These are phyloP conservation scores for Esperia sulphurella DNA, from an alignment of 2,888 invertebrate genomes.

Conservation along the genomic window DNA sequence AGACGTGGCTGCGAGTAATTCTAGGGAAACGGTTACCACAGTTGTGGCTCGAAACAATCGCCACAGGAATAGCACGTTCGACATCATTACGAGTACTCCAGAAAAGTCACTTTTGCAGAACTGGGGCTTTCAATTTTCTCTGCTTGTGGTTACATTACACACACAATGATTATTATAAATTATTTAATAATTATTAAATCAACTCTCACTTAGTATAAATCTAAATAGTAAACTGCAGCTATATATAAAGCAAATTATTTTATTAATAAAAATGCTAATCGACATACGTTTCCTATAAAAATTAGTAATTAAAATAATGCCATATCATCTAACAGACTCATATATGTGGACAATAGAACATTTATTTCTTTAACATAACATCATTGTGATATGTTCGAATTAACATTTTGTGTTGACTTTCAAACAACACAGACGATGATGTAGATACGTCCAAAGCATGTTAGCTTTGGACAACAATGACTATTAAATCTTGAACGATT, in stretches of 20 bases:
- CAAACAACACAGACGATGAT: conserved; percentile 43
- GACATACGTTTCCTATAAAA: too few relatives aligned
- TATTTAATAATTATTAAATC: too few relatives aligned
- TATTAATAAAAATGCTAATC: too few relatives aligned
- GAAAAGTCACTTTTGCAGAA: conserved; percentile 11
- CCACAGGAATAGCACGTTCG: conserved; percentile 44
- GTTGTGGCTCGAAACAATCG: conserved; percentile 36
- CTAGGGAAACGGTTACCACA: conserved; percentile 32
- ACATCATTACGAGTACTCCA: conserved; percentile 18
- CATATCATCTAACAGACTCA: conserved; percentile 4
- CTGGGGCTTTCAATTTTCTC: background rate
- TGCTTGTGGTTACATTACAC: background rate
- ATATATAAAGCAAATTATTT: too few relatives aligned
- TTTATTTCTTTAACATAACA: conserved; percentile 46
- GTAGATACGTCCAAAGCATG: conserved; percentile 39
- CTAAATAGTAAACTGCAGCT: too few relatives aligned
- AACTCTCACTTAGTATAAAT: too few relatives aligned
- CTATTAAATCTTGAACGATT: conserved; percentile 38
- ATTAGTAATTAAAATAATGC: background rate
- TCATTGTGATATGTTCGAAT: conserved; percentile 59
- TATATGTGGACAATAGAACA: conserved; percentile 26
- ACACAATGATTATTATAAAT: too few relatives aligned
- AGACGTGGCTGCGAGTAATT: conserved; percentile 58
- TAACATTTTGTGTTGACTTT: conserved; percentile 52
- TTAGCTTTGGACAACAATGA: conserved; percentile 57